Evolutionary conservation across 2,113 vertebrate species (phyloP), one percentile per base, ranked within the genome.

Genomic region (Pao palembangensis): DNA sequence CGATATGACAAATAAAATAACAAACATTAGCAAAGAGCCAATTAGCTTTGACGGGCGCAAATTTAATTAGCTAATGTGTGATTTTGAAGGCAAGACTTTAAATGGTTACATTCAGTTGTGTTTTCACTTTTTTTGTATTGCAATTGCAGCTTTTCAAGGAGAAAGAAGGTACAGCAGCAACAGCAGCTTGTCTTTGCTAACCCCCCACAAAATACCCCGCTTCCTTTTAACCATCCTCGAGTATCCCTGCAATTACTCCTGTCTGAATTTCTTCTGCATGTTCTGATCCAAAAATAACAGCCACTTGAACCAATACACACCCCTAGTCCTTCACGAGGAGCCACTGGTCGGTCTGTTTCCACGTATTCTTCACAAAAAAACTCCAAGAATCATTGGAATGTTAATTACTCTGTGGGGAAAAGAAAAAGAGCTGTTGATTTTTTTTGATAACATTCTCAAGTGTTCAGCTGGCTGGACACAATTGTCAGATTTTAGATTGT

Each of bases 331-430:
- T 51, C 38, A 57, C 53, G 5, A 46, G 25, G 69, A 64, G 61
- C 72, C 52, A 51, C 34, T 68, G 78, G 68, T 61, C 28, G 19
- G 51, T 67, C 49, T 8, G 51, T 87, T 82, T 87, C 79, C 78
- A 81, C 50, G 64, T 82, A 79, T 83, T 79, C 72, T 73, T 82
- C 66, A 58, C 69, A 62, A 79, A 75, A 73, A 81, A 79, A 82
- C 79, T 76, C 18, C 14, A 87, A 68, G 87, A 87, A 88, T 91
- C 82, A 75, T 50, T 78, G 87, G 88, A 91, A 91, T 91, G 86
- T 88, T 88, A 88, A 91, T 87, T 71, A 81, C 81, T 79, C 57
- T 56, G 48, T 11, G 3, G 67, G 69, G 70, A 59, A 70, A 65
- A 74, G 61, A 70, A 64, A 77, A 77, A 64, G 67, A 78, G 64